Base-by-base conservation (phyloP, 1,140 invertebrate species). In the Euwallacea fornicatus region DNA sequence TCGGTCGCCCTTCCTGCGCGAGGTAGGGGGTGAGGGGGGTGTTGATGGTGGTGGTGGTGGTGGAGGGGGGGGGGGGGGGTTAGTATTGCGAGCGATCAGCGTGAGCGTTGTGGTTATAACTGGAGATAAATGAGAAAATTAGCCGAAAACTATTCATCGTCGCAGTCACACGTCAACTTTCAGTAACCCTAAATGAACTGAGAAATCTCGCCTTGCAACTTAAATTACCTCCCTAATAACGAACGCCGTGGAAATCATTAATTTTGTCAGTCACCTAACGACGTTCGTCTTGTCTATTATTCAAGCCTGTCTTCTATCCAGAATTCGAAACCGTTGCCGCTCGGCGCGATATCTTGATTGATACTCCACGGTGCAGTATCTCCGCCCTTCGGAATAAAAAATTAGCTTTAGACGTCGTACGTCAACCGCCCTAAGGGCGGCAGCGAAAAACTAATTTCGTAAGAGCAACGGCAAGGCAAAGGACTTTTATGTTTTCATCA, bases 181-280 rank as follows among this genome's bases (percentile, higher is more conserved):
- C 42, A 58, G 41, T 44, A 43, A 58, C 65, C 53, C 53, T 46
- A 66, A 66, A 56, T 56, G 54, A 66, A 66, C 53, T 66, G 53
- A 43, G 54, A 66, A 66, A 66, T 66, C 65, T 66, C 65, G 65
- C 16, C 53, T 66, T 66, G 2, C 65, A 58, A 58, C 65, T 56
- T 42, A 66, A 66, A 66, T 66, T 66, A 58, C 54, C 65, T 58
- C 55, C 42, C 65, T 66, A 66, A 66, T 66, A 66, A 66, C 53
- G 65, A 66, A 58, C 65, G 54, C 53, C 53, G 42, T 66, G 41
- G 42, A 66, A 64, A 56, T 66, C 65, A 66, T 66, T 66, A 66
- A 66, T 66, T 66, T 66, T 66, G 53, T 66, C 65, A 66, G 65
- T 9, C 41, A 46, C 53, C 65, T 66, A 66, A 66, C 58, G 65